Evolutionary conservation across 2,113 vertebrate species (phyloP).

Genomic region (Archocentrus centrarchus): DNA sequence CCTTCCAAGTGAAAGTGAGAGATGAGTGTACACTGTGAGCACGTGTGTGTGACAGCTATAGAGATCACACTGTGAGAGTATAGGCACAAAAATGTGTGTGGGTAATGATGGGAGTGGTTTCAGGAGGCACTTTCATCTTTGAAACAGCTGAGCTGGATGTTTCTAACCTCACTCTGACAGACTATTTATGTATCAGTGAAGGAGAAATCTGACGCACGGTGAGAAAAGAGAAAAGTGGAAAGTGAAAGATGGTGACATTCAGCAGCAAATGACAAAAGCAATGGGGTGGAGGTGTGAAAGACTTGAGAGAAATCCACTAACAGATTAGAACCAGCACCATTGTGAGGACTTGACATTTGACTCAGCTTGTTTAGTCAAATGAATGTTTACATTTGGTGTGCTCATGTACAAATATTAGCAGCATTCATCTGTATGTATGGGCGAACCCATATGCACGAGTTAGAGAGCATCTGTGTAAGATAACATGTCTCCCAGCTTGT

Average conservation of each 20-base stretch:
- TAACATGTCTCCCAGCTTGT: not conserved
- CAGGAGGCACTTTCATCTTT: slow-evolving; percentile 1
- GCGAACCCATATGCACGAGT: not conserved
- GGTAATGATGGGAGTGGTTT: not conserved
- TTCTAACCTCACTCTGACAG: not conserved
- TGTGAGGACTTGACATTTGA: not conserved
- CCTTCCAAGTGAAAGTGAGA: slow-evolving; percentile 25
- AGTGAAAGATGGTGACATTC: not conserved
- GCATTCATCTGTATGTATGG: not conserved
- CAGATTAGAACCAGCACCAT: not conserved
- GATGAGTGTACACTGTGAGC: not conserved
- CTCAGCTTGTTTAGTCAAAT: not conserved
- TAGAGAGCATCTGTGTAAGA: not conserved
- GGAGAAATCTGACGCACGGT: not conserved
- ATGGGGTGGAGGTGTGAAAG: too few relatives aligned
- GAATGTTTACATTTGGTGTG: not conserved
- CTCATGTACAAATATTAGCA: not conserved
- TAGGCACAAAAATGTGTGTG: not conserved
- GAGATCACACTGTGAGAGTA: slow-evolving; percentile 23
- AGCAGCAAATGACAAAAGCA: not conserved
- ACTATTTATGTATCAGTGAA: slow-evolving; percentile 1
- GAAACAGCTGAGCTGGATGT: slow-evolving; percentile 22
- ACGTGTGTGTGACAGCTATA: slow-evolving; percentile 34
- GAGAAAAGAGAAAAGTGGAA: not conserved
- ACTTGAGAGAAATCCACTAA: not conserved